Evolutionary conservation across 2,797 vertebrate genomes (phyloP).

Genomic region (Xenopus petersii): DNA sequence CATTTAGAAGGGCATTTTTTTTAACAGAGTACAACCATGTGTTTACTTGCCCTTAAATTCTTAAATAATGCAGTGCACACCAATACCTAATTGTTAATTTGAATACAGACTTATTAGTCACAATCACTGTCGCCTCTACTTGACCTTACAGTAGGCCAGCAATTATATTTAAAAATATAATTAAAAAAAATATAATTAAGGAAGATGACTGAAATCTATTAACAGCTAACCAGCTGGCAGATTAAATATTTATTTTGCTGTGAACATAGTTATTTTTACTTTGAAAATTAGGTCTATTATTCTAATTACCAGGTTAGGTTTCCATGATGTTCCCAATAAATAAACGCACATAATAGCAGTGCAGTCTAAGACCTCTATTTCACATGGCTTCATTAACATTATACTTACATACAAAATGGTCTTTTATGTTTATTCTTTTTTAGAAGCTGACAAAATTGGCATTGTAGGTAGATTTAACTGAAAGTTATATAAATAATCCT

Average conservation of each 20-base stretch:
- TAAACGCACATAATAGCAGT: conserved; percentile 3
- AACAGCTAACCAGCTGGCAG: background rate
- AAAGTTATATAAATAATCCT: no score
- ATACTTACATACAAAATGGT: no score
- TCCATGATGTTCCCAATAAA: background rate
- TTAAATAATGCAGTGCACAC: no score
- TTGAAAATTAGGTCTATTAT: conserved; percentile 16
- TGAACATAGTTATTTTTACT: conserved; percentile 14
- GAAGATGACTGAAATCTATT: conserved; percentile 18
- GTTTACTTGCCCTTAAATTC: no score
- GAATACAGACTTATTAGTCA: no score
- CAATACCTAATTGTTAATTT: no score
- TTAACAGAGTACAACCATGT: no score
- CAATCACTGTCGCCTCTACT: conserved; percentile 1
- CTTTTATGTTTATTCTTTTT: no score
- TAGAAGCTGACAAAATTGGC: no score
- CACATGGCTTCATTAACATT: background rate
- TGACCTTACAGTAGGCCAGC: conserved; percentile 21
- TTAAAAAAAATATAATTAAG: conserved; percentile 31
- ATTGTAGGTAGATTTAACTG: no score
- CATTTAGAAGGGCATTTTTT: no score
- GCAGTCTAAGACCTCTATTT: background rate
- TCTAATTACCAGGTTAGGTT: conserved; percentile 18
- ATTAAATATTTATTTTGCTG: conserved; percentile 42
- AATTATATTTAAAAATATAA: no score